Percentiles rank a stretch among this genome's conserved stretches.
These are phyloP conservation scores for Canis aureus DNA, from an alignment of 2,113 vertebrate species.

Conservation along the genomic window DNA sequence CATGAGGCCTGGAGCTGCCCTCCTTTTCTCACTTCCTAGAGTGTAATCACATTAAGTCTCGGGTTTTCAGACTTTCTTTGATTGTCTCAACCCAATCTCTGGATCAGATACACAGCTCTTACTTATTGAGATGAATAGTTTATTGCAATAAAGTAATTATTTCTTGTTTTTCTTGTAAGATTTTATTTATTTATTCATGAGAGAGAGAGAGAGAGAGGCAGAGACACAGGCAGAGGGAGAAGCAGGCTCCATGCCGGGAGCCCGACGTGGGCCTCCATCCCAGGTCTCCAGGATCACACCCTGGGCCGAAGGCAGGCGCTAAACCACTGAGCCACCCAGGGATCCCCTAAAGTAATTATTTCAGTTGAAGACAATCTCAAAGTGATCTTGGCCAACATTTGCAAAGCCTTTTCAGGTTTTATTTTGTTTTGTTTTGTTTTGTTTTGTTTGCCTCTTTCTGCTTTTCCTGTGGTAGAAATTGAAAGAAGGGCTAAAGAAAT, in stretches of 20 bases:
- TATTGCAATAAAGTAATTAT: background rate
- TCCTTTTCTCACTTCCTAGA: background rate
- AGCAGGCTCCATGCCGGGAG: too few species aligned
- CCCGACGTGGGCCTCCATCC: too few species aligned
- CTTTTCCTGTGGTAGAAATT: slow-evolving; percentile 25
- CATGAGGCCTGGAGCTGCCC: too few species aligned
- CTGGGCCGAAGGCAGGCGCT: too few species aligned
- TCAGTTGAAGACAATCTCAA: background rate
- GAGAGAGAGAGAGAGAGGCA: too few species aligned
- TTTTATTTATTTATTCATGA: too few species aligned
- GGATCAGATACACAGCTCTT: background rate
- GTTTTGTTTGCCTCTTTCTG: background rate
- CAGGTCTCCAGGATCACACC: too few species aligned
- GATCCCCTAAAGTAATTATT: background rate
- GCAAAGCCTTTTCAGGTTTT: background rate
- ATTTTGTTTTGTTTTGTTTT: background rate
- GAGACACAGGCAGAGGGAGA: too few species aligned
- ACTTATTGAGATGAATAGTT: background rate
- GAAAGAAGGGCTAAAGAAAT: slow-evolving; percentile 46
- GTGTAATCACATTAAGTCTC: background rate
- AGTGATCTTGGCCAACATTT: slow-evolving; percentile 31
- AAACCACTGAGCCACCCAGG: too few species aligned
- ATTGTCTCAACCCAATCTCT: background rate
- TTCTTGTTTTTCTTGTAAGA: background rate
- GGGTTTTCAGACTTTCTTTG: background rate